Percentiles rank a stretch among this genome's conserved stretches.
Conservation (phyloP, 2,113 vertebrate genomes). For the Rhinolophus ferrumequinum region DNA sequence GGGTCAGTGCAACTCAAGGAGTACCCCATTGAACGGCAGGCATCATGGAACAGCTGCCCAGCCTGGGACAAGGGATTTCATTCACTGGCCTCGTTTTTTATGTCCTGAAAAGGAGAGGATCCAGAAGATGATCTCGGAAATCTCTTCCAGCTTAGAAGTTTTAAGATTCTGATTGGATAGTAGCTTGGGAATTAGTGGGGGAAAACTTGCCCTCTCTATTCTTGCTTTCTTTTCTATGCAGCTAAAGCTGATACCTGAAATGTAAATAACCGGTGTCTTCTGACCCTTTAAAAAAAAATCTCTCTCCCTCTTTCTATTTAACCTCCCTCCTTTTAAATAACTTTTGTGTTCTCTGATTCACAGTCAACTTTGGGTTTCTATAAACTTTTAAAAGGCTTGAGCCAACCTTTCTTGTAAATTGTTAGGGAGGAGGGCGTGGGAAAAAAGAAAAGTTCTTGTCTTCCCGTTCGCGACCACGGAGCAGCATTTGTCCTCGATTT, state of each 20-base stretch:
- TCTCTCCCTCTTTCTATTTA: not conserved
- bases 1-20: not conserved
- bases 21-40: not conserved
- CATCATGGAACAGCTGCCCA: not conserved
- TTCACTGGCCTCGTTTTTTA: not conserved
- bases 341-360: conserved; percentile 51
- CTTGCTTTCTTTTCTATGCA: not conserved
- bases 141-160: not conserved
- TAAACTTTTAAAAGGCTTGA: conserved; percentile 18
- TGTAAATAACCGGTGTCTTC: not conserved
- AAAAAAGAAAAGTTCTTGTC: not conserved
- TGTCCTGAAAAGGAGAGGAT: not conserved
- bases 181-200: not conserved
- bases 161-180: not conserved
- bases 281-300: not conserved
- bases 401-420: not conserved
- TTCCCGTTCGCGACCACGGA: not conserved
- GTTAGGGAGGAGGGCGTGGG: not conserved
- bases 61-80: not conserved
- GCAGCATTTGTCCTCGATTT: not conserved
- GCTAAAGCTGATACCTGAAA: not conserved
- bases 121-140: not conserved
- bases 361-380: conserved; percentile 7
- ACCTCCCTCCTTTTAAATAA: not conserved
- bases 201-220: not conserved